These are phyloP conservation scores for Dromaius novaehollandiae DNA, from an alignment of 2,113 vertebrate species.

Conservation along the genomic window DNA sequence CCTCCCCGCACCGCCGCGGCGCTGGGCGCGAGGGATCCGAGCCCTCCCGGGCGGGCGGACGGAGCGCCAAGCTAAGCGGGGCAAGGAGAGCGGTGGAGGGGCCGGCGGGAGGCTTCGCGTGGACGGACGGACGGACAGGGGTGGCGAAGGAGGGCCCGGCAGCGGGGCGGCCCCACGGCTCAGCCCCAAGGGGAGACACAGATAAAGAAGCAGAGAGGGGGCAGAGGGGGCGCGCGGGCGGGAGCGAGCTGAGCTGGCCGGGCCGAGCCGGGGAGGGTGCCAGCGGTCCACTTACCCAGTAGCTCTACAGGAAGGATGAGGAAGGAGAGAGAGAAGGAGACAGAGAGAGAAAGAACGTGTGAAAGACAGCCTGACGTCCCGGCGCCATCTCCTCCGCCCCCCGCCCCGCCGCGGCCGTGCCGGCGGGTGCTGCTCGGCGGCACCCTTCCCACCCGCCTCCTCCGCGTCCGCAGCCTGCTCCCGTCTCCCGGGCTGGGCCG, in stretches of 20 bases:
- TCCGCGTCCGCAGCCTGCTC: too few relatives aligned
- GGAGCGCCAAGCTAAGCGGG: too few relatives aligned
- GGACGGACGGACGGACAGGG: too few relatives aligned
- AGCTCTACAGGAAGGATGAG: conserved; percentile 85
- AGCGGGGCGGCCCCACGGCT: too few relatives aligned
- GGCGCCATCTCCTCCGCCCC: background rate
- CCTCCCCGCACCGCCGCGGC: accelerated
- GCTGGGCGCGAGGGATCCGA: too few relatives aligned
- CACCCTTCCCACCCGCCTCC: too few relatives aligned
- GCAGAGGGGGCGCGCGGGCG: background rate
- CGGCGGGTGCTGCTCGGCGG: background rate
- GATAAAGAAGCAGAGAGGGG: conserved; percentile 33
- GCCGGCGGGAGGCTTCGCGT: background rate
- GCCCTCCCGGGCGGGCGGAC: too few relatives aligned
- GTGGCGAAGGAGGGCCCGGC: too few relatives aligned
- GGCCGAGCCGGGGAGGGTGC: background rate
- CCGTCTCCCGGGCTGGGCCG: too few relatives aligned
- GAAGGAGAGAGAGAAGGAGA: conserved; percentile 65
- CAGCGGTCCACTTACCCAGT: conserved; percentile 81
- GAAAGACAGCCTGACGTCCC: conserved; percentile 70
- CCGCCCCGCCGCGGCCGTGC: accelerated
- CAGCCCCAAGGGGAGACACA: background rate
- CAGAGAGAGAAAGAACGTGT: conserved; percentile 76
- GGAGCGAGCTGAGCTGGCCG: background rate
- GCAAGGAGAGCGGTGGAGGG: background rate